These are phyloP conservation scores for Sturnira hondurensis DNA, from an alignment of 2,113 vertebrate species.

Conservation along the genomic window DNA sequence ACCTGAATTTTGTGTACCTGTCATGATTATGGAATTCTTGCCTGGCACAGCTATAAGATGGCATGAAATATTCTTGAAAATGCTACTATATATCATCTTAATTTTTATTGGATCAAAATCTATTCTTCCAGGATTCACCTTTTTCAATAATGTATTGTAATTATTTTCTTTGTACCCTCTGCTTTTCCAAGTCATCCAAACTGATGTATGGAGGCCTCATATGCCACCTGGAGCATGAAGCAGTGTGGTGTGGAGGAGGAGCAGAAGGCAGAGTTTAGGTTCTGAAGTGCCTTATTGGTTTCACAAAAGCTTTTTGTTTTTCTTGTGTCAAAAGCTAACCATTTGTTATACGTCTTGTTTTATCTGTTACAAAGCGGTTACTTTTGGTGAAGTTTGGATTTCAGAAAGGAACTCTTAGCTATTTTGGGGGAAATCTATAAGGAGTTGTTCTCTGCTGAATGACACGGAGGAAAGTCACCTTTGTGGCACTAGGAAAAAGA, in stretches of 20 bases:
- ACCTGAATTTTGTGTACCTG: background rate
- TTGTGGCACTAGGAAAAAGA: background rate
- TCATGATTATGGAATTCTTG: background rate
- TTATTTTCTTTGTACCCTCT: background rate
- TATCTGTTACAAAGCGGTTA: background rate
- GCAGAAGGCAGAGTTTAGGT: background rate
- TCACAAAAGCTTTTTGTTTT: background rate
- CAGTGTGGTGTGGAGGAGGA: background rate
- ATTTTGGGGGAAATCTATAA: background rate
- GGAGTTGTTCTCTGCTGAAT: background rate
- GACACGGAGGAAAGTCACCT: background rate
- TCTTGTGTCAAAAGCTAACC: background rate
- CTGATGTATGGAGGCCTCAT: background rate
- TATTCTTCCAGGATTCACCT: background rate
- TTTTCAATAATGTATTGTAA: background rate
- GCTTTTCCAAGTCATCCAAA: background rate
- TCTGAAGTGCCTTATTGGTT: background rate
- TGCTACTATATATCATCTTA: background rate
- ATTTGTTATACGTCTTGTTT: background rate
- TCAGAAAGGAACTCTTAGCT: conserved; percentile 1
- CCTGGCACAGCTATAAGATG: background rate
- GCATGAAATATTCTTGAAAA: background rate
- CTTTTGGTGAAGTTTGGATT: conserved; percentile 11
- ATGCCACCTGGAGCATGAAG: background rate
- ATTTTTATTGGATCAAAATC: background rate